These are phyloP conservation scores for Ennomos quercinarius DNA, from an alignment of 2,888 invertebrate genomes.

Conservation along the genomic window DNA sequence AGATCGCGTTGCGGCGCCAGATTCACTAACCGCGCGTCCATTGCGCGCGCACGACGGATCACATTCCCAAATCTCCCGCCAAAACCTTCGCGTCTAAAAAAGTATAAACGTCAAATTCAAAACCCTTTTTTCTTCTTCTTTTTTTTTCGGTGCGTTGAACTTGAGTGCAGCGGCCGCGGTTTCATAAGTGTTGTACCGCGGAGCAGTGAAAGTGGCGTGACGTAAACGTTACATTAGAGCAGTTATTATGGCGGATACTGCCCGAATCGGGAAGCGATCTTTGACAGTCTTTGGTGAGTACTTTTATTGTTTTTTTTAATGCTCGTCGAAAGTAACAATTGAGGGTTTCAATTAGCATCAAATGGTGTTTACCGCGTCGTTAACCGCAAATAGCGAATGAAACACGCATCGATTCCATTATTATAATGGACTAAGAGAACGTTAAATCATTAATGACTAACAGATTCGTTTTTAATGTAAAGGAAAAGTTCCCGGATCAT, in stretches of 20 bases:
- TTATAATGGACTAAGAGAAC: slow-evolving; percentile 6
- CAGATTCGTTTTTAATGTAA: too few relatives aligned
- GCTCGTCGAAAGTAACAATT: slow-evolving; percentile 17
- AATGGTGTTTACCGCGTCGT: slow-evolving; percentile 24
- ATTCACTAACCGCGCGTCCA: slow-evolving; percentile 74
- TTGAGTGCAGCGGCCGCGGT: slow-evolving; percentile 68
- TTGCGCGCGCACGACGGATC: slow-evolving; percentile 73
- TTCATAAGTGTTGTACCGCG: slow-evolving; percentile 70
- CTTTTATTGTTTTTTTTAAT: slow-evolving; percentile 41
- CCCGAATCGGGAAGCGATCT: slow-evolving; percentile 71
- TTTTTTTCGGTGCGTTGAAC: slow-evolving; percentile 67
- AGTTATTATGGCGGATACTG: slow-evolving; percentile 75
- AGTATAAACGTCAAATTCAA: slow-evolving; percentile 27
- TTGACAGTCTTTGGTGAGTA: slow-evolving; percentile 70
- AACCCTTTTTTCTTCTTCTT: slow-evolving; percentile 46
- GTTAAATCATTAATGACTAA: slow-evolving; percentile 8
- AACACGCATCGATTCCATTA: slow-evolving; percentile 19
- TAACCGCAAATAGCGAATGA: slow-evolving; percentile 13
- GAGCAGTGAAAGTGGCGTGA: slow-evolving; percentile 81
- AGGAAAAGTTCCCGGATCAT: too few relatives aligned
- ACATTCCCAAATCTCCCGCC: slow-evolving; percentile 60
- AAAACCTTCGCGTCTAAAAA: slow-evolving; percentile 54
- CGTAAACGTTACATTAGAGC: slow-evolving; percentile 79
- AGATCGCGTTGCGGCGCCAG: slow-evolving; percentile 58
- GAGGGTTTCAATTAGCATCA: slow-evolving; percentile 14